Conservation (phyloP, 2,888 invertebrate species). For the Neocrepidodera transversa region DNA sequence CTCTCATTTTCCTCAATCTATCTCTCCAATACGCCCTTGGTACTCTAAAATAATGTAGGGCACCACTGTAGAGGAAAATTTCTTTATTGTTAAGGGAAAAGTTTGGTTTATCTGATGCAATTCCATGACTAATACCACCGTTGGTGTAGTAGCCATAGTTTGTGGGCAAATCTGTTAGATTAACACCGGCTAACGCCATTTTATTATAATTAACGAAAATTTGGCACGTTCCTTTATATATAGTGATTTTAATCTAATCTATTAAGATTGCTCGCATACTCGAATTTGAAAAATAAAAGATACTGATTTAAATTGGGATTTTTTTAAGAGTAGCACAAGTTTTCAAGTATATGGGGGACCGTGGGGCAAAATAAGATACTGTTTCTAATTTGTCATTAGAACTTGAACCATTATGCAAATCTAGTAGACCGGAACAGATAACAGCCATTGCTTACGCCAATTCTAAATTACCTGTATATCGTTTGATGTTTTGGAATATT, state of each 20-base stretch:
- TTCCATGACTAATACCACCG: slow-evolving; percentile 52
- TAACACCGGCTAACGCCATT: slow-evolving; percentile 10
- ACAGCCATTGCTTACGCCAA: too few species aligned
- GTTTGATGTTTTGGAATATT: too few species aligned
- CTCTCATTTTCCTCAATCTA: slow-evolving; percentile 75
- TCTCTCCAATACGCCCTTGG: slow-evolving; percentile 83
- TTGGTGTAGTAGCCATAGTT: slow-evolving; percentile 60
- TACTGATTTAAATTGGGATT: too few species aligned
- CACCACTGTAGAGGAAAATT: slow-evolving; percentile 61
- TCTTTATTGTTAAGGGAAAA: slow-evolving; percentile 60
- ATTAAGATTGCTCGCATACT: neutral
- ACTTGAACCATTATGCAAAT: too few species aligned
- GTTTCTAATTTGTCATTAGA: too few species aligned
- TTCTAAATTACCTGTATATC: too few species aligned
- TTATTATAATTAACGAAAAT: neutral
- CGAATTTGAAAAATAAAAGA: too few species aligned
- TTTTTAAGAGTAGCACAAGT: too few species aligned
- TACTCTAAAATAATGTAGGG: slow-evolving; percentile 87
- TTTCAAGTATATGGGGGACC: too few species aligned
- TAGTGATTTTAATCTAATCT: neutral
- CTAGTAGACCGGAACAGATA: too few species aligned
- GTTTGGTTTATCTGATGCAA: slow-evolving; percentile 50
- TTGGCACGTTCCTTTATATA: neutral
- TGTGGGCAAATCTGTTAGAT: slow-evolving; percentile 35
- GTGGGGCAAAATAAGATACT: too few species aligned